Evolutionary conservation across 2,797 vertebrate species (phyloP), one percentile per base, ranked within the genome.

Genomic region (Sebastes diaconus): DNA sequence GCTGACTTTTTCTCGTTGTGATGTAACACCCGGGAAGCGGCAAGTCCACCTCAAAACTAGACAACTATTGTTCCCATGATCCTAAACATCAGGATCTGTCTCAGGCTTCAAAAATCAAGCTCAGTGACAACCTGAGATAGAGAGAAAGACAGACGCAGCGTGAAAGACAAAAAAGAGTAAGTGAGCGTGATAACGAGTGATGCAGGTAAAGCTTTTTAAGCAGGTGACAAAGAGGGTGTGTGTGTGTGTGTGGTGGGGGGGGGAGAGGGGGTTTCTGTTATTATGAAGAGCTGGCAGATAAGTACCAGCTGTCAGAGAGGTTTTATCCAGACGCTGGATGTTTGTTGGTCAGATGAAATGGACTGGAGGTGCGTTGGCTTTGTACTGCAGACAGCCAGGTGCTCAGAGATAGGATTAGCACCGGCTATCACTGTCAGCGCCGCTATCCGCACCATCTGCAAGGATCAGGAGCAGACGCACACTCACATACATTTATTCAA

Each of bases 381-480:
- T 90, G 80, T 89, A 85, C 87, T 71, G 30, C 76, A 73, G 83
- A 86, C 83, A 88, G 88, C 85, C 87, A 77, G 81, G 61, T 71
- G 54, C 70, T 72, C 57, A 83, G 74, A 87, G 77, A 84, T 71
- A 63, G 80, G 85, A 90, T 91, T 88, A 93, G 75, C 61, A 68
- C 30, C 11, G 39, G 76, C 80, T 88, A 90, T 90, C 84, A 83
- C 82, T 90, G 81, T 87, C 75, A 70, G 36, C 22, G 12, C 25
- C 11, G 64, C 85, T 84, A 79, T 85, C 73, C 32, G n/a, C 61
- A n/a, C 29, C 75, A 80, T 84, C 75, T 80, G 72, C 46, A 86
- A 42, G 67, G 29, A 85, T 83, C 68, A 80, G 14, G 20, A 63
- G 30, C 65, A 73, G 25, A 67, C 42, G 9, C 60, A 52, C n/a